Percentiles rank a stretch among this genome's conserved stretches.
These are phyloP conservation scores for Schizaphis graminum DNA, from an alignment of 2,888 invertebrate genomes.

Conservation along the genomic window DNA sequence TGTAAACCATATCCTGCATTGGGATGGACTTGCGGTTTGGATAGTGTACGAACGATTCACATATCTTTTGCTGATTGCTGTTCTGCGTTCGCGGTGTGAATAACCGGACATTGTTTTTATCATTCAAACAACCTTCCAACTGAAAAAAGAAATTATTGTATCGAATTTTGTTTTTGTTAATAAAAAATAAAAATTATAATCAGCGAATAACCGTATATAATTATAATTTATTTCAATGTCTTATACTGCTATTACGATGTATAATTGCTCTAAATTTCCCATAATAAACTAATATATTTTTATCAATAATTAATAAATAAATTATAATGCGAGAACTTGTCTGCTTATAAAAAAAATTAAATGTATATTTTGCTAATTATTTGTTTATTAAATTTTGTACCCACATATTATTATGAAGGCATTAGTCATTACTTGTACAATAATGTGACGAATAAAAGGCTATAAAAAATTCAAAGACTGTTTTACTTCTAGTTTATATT, in stretches of 20 bases:
- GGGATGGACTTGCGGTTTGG: conserved; percentile 48
- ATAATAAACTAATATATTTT: neutral
- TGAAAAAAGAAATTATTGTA: neutral
- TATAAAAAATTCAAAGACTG: neutral
- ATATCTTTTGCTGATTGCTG: conserved; percentile 46
- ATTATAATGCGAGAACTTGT: neutral
- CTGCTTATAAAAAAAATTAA: neutral
- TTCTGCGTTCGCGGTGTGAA: conserved; percentile 1
- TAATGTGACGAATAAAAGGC: neutral
- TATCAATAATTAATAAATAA: neutral
- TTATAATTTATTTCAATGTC: neutral
- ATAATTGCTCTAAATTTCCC: neutral
- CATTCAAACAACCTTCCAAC: conserved; percentile 21
- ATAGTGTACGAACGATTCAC: conserved; percentile 42
- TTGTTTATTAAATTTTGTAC: neutral
- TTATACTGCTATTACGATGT: neutral
- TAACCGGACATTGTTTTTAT: conserved; percentile 22
- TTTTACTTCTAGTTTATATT: neutral
- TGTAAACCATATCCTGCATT: conserved; percentile 54
- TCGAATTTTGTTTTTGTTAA: neutral
- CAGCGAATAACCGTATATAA: neutral
- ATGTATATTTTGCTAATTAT: neutral
- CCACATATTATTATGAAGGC: neutral
- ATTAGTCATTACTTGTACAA: neutral
- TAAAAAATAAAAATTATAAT: neutral